Evolutionary conservation across 2,113 vertebrate genomes (phyloP).

Genomic region (Centropus unirufus): DNA sequence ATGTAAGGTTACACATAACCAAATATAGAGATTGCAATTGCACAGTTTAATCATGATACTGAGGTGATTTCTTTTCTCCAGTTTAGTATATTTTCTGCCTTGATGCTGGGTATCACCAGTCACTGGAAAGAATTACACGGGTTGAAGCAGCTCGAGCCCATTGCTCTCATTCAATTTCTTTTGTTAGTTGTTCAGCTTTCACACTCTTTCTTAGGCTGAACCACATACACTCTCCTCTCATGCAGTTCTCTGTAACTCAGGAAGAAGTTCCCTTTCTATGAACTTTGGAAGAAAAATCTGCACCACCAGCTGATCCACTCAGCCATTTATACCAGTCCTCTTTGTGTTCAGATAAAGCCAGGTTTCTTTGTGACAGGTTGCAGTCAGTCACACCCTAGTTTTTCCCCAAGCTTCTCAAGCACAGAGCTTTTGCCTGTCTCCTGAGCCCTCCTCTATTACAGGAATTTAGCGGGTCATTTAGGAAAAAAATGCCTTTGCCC

Average conservation of each 20-base stretch:
- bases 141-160: neutral
- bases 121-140: fast-evolving
- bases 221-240: fast-evolving
- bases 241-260: neutral
- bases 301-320: neutral
- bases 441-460: neutral
- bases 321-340: no score
- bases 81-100: fast-evolving
- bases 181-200: neutral
- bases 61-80: neutral
- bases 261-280: neutral
- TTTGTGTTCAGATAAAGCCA: neutral
- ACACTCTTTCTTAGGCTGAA: neutral
- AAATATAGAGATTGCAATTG: neutral
- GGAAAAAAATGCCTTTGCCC: neutral
- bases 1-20: neutral
- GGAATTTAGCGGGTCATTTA: neutral
- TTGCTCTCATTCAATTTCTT: neutral
- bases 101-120: neutral
- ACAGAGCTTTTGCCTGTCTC: neutral
- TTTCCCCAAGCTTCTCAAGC: neutral
- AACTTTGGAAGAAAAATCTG: neutral
- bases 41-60: neutral
- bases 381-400: neutral
- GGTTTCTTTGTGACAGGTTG: neutral